phyloP scores from a whole-genome alignment of 2,797 vertebrate genomes.

The Adrianichthys oophorus region DNA sequence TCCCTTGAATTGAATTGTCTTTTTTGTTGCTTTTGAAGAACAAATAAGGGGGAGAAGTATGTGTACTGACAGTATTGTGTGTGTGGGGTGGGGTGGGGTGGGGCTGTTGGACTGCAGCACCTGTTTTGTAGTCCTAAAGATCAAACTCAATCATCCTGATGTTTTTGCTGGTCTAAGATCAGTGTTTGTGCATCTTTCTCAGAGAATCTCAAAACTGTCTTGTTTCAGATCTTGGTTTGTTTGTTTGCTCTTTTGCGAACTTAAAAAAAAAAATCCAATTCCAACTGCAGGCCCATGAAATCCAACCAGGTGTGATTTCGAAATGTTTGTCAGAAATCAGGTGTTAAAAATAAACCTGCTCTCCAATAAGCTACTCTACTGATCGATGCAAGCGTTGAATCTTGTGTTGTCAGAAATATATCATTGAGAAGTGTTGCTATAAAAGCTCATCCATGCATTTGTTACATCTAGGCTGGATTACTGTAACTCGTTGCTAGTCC shows the following conservation, averaged over 20 bases:
- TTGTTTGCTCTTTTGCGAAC: slow-evolving; percentile 8
- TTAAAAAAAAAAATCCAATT: not conserved
- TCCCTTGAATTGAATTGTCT: slow-evolving; percentile 48
- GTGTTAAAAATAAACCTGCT: slow-evolving; percentile 28
- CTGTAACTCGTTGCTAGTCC: no score
- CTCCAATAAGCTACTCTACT: slow-evolving; percentile 20
- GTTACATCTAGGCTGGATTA: no score
- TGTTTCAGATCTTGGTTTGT: no score
- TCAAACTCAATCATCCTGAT: not conserved
- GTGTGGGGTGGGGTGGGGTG: not conserved
- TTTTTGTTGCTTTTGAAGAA: slow-evolving; percentile 43
- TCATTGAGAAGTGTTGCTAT: no score
- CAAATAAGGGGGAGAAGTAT: slow-evolving; percentile 19
- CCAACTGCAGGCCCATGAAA: no score
- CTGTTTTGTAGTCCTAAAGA: slow-evolving; percentile 6
- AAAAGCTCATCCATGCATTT: no score
- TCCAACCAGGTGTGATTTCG: not conserved
- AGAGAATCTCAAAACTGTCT: no score
- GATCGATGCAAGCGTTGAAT: slow-evolving; percentile 16
- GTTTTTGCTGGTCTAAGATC: slow-evolving; percentile 11
- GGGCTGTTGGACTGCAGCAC: slow-evolving; percentile 2
- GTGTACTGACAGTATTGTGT: slow-evolving; percentile 13
- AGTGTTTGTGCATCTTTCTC: not conserved
- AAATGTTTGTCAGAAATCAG: slow-evolving; percentile 19
- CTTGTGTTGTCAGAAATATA: no score